Evolutionary conservation across 2,113 vertebrate species (phyloP), one percentile per base, ranked within the genome.

Genomic region (Muntiacus reevesi): DNA sequence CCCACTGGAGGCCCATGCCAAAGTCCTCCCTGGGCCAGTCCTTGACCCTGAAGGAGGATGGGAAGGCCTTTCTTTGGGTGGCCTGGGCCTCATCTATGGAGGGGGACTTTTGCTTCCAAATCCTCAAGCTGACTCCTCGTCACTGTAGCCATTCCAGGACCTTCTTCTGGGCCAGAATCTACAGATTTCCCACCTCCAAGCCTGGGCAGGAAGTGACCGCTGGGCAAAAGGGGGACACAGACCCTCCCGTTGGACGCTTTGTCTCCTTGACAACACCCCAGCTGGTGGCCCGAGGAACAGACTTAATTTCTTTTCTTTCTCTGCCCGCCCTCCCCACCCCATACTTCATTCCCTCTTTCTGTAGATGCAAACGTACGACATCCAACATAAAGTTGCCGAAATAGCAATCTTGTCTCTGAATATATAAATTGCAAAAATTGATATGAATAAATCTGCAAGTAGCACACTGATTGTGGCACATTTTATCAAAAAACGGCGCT

Each of bases 371-470:
- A 94, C 33, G 87, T 85, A 97, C 97, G 94, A 86, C 96, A 98
- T 98, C 98, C 98, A 98, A 98, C 98, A 98, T 98, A 96, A 98
- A 98, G 98, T 98, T 98, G 98, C 98, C 97, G 98, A 99, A 99
- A 99, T 99, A 99, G 99, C 99, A 99, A 99, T 99, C 99, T 99
- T 99, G 98, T 99, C 99, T 99, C 99, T 99, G 99, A 99, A 99
- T 99, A 99, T 98, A 99, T 99, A 99, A 99, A 99, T 99, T 94
- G 98, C 98, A 99, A 99, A 99, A 99, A 99, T 99, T 99, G 98
- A 99, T 99, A 99, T 99, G 99, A 99, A 99, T 99, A 99, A 99
- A 99, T 99, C 99, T 99, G 99, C 99, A 99, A 99, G 99, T 99
- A 99, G 98, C 99, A 99, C 99, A 99, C 99, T 98, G 99, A 99